Base-by-base conservation (phyloP, 2,113 vertebrate species). In the Felis chaus region DNA sequence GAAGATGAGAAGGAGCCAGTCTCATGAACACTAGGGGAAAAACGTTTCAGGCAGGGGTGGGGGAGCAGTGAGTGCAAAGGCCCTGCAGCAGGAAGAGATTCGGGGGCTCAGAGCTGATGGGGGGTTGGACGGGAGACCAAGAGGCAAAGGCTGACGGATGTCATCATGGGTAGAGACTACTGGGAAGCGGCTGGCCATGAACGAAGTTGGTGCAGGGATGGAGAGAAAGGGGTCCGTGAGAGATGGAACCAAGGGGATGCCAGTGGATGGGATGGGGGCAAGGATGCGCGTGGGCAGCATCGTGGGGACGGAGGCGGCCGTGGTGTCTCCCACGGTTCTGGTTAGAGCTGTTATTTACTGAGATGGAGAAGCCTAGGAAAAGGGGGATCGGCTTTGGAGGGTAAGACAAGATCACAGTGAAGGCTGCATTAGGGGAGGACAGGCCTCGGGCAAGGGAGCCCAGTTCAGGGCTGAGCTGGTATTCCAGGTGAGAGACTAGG, bases 301-400 rank as follows among this genome's bases (percentile, higher is more conserved):
- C 3, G 0, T 65, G 41, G 18, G 76, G 21, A 4, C 12, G 1
- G 14, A 21, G 11, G 7, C 3, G 9, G 7, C 53, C 1, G 1
- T 1, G 31, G 3, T 1, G 21, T 8, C 9, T 4, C 45, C 45
- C 15, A 4, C 7, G 0, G 33, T 65, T 86, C 63, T 5, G 9
- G 7, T 1, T 27, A 25, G 9, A 53, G n/a, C 55, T 93, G 12
- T 41, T 61, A n/a, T 73, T 55, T 68, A 29, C 82, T n/a, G 57
- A 57, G 45, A 53, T 63, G 33, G 53, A 80, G 68, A 95, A 78
- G 50, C n/a, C 39, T 78, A 16, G 79, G 68, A 19, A 80, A 66
- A 55, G 45, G 12, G 5, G 14, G 23, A 13, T 45, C 33, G 8
- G 18, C 27, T 53, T 55, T 29, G 2, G n/a, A 71, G 41, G 66